phyloP scores from a whole-genome alignment of 2,888 invertebrate species.

The Bhutanitis thaidina region DNA sequence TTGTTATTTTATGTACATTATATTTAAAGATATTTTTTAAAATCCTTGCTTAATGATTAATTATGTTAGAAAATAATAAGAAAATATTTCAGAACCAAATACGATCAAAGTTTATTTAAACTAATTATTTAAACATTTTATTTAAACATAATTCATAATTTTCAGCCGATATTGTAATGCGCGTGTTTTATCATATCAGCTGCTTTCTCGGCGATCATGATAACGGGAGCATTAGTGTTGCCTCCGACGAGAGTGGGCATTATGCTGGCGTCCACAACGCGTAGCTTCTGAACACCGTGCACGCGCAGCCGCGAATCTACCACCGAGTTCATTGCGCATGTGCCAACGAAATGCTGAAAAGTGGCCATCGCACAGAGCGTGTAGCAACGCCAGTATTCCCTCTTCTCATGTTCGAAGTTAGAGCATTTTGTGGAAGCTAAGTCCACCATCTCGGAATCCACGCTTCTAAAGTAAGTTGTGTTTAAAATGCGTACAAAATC shows the following conservation, averaged over 20 bases:
- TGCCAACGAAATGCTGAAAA: conserved; percentile 84
- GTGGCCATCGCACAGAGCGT: conserved; percentile 70
- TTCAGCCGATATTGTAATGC: no score
- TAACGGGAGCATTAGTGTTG: conserved; percentile 72
- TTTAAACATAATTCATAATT: no score
- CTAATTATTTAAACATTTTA: no score
- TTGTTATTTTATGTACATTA: no score
- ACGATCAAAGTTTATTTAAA: no score
- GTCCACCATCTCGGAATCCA: conserved; percentile 33
- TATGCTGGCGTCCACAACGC: conserved; percentile 41
- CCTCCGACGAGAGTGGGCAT: conserved; percentile 77
- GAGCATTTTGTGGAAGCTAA: conserved; percentile 33
- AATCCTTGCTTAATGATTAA: no score
- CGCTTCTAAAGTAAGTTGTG: conserved; percentile 35
- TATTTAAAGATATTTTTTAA: no score
- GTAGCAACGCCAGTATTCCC: conserved; percentile 49
- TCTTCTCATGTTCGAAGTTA: conserved; percentile 28
- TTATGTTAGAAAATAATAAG: no score
- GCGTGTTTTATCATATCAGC: conserved; percentile 38
- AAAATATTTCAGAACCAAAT: no score
- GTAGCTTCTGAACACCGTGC: conserved; percentile 29
- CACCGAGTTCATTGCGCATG: conserved; percentile 86
- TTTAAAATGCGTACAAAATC: conserved; percentile 37
- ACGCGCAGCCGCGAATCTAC: conserved; percentile 79
- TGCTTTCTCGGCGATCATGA: conserved; percentile 41